A percentile compares a stretch with the other conserved stretches of the same genome.
Evolutionary conservation across 2,888 invertebrate species (phyloP).

Genomic region (Tromatobia lineatoria): DNA sequence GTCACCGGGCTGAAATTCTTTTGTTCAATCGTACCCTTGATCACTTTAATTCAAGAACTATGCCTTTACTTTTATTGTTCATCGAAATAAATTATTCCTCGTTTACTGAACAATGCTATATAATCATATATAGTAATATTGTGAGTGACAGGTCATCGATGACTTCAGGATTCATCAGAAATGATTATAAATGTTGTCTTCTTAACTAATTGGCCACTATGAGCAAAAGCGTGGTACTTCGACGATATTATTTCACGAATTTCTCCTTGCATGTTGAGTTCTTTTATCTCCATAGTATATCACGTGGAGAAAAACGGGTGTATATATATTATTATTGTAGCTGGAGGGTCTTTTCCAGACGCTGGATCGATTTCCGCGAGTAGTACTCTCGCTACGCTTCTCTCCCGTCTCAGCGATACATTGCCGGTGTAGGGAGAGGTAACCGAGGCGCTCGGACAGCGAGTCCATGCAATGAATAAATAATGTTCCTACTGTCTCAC

Average conservation of each 20-base stretch:
- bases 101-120: background rate
- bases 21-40: too few species aligned
- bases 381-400: slow-evolving; percentile 20
- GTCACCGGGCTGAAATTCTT: too few species aligned
- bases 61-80: background rate
- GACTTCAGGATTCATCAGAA: slow-evolving; percentile 12
- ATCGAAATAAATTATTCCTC: background rate
- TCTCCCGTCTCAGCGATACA: slow-evolving; percentile 39
- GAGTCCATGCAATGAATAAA: slow-evolving; percentile 61
- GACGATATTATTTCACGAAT: slow-evolving; percentile 2
- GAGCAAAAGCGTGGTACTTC: background rate
- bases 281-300: background rate
- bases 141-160: background rate
- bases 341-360: slow-evolving; percentile 23
- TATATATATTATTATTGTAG: slow-evolving; percentile 30
- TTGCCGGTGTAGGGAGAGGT: slow-evolving; percentile 16
- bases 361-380: slow-evolving; percentile 58
- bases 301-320: background rate
- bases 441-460: slow-evolving; percentile 37
- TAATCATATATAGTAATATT: too few species aligned
- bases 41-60: background rate
- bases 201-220: slow-evolving; percentile 2
- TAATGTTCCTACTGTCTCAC: slow-evolving; percentile 59
- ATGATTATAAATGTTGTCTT: background rate
- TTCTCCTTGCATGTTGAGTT: slow-evolving; percentile 2